Percentiles rank a stretch among this genome's conserved stretches.
These are phyloP conservation scores for Lacanobia wlatinum DNA, from an alignment of 2,888 invertebrate species.

Conservation along the genomic window DNA sequence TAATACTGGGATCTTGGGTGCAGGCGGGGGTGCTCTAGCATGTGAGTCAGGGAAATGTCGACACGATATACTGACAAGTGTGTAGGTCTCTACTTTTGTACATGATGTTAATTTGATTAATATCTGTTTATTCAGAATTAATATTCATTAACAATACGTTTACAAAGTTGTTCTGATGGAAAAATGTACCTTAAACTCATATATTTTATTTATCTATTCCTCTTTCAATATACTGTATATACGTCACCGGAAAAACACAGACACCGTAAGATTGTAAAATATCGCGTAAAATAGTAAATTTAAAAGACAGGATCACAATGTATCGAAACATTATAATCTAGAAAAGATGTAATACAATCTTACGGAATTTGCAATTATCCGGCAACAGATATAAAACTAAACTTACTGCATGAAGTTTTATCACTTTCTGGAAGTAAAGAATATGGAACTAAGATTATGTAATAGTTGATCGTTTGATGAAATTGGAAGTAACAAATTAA, in stretches of 20 bases:
- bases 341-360: too few relatives aligned
- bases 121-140: neutral
- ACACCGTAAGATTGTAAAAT: too few relatives aligned
- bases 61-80: constrained; percentile 14
- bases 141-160: neutral
- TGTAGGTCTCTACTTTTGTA: constrained; percentile 11
- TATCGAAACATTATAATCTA: too few relatives aligned
- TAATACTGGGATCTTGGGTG: neutral
- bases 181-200: too few relatives aligned
- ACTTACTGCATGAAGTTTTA: neutral
- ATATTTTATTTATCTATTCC: too few relatives aligned
- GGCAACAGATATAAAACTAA: neutral
- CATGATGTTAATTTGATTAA: constrained; percentile 3
- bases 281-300: too few relatives aligned
- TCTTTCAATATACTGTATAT: neutral
- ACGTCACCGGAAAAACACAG: too few relatives aligned
- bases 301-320: too few relatives aligned
- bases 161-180: neutral
- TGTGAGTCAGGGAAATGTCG: neutral
- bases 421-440: too few relatives aligned
- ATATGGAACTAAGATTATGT: neutral
- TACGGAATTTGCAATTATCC: too few relatives aligned
- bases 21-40: neutral
- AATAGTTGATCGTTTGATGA: constrained; percentile 20
- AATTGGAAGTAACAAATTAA: constrained; percentile 17